These are phyloP conservation scores for Drosophila barbarae DNA, from an alignment of 2,888 invertebrate species.

Conservation along the genomic window DNA sequence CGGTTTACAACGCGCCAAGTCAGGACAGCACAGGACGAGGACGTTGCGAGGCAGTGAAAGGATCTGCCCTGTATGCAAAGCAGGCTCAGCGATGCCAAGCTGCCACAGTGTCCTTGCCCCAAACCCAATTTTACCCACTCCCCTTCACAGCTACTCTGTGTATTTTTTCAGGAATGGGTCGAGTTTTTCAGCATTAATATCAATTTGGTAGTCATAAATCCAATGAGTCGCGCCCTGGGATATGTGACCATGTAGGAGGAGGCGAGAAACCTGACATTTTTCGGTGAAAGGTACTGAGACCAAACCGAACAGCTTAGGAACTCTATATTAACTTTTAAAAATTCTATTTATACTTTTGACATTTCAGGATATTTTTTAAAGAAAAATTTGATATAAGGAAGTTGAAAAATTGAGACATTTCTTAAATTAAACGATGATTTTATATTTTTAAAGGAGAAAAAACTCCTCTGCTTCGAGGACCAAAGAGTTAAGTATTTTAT, in stretches of 20 bases:
- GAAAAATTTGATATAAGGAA: not conserved
- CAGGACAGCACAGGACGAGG: slow-evolving; percentile 14
- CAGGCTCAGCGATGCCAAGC: slow-evolving; percentile 41
- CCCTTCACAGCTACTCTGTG: slow-evolving; percentile 1
- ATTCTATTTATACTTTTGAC: slow-evolving; percentile 6
- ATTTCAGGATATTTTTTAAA: slow-evolving; percentile 12
- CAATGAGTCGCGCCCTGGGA: slow-evolving; percentile 61
- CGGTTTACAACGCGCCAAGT: slow-evolving; percentile 62
- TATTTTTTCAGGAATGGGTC: slow-evolving; percentile 41
- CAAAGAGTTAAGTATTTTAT: not conserved
- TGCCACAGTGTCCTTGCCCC: slow-evolving; percentile 21
- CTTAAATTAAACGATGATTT: not conserved
- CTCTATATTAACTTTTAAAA: not conserved
- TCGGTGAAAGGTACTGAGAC: not conserved
- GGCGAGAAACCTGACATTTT: slow-evolving; percentile 43
- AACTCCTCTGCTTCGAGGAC: no score
- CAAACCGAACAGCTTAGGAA: not conserved
- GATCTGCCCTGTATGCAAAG: slow-evolving; percentile 51
- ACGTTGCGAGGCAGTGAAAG: slow-evolving; percentile 17
- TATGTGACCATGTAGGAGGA: slow-evolving; percentile 30
- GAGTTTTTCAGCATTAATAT: slow-evolving; percentile 72
- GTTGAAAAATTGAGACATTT: not conserved
- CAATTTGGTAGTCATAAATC: slow-evolving; percentile 77
- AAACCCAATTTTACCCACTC: not conserved
- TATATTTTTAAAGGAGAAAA: not conserved